A percentile compares a stretch with the other conserved stretches of the same genome.
phyloP scores from a whole-genome alignment of 2,797 vertebrate genomes.

The Tenualosa ilisha region DNA sequence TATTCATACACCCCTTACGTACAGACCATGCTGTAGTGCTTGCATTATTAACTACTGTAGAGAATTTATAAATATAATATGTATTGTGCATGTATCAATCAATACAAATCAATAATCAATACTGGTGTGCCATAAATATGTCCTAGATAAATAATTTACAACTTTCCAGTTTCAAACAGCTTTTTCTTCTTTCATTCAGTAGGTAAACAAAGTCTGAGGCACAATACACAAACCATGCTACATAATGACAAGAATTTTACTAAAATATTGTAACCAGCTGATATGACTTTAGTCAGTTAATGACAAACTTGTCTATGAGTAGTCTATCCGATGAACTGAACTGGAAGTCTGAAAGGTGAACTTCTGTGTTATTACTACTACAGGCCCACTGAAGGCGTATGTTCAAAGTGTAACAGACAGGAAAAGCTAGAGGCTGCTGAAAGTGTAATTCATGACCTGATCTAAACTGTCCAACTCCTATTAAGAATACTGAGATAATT shows the following conservation, averaged over 20 bases:
- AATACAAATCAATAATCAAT: background rate
- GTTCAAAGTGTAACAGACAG: background rate
- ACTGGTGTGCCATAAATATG: background rate
- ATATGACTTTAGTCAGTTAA: background rate
- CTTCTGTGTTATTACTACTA: background rate
- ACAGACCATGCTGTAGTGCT: background rate
- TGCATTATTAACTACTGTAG: background rate
- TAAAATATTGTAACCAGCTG: background rate
- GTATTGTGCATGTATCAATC: too few species aligned
- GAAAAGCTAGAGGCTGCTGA: background rate
- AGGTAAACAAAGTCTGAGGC: background rate
- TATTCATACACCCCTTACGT: background rate
- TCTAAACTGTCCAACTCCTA: background rate
- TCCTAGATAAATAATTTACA: conserved; percentile 8
- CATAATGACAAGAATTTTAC: background rate
- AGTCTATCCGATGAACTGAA: background rate
- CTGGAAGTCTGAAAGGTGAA: background rate
- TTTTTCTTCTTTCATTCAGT: background rate
- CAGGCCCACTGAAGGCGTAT: background rate
- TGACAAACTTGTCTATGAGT: background rate
- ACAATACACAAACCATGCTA: background rate
- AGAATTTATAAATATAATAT: background rate
- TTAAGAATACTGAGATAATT: background rate
- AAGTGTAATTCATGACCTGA: background rate
- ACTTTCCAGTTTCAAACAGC: background rate